phyloP scores from a whole-genome alignment of 2,797 vertebrate species.

The Erithacus rubecula region DNA sequence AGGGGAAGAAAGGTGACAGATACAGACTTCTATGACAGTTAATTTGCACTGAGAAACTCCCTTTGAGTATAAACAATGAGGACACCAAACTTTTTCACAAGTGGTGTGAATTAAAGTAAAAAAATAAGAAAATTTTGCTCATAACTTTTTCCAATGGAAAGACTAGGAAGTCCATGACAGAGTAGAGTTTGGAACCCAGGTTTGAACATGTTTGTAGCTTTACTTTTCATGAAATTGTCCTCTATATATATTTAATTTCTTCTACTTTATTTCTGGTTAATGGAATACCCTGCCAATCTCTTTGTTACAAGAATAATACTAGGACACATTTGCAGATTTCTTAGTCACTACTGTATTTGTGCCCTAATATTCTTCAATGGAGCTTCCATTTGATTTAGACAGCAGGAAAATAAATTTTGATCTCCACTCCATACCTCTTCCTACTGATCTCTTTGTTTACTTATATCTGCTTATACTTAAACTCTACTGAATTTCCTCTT shows the following conservation, averaged over 20 bases:
- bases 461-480: neutral
- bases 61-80: neutral
- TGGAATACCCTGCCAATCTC: accelerated
- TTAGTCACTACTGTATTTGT: neutral
- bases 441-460: neutral
- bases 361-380: neutral
- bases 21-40: neutral
- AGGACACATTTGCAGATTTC: neutral
- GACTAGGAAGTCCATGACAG: neutral
- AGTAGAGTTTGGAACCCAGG: accelerated
- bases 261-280: neutral
- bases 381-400: neutral
- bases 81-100: neutral
- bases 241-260: neutral
- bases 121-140: neutral
- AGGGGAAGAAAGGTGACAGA: neutral
- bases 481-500: neutral
- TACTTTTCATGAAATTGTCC: neutral
- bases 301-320: neutral
- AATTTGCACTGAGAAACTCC: neutral
- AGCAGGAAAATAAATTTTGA: neutral
- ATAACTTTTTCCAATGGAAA: neutral
- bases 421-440: neutral
- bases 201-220: neutral
- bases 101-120: neutral